Evolutionary conservation across 2,888 invertebrate species (phyloP), one percentile per base, ranked within the genome.

Genomic region (Ophioninae sp.): DNA sequence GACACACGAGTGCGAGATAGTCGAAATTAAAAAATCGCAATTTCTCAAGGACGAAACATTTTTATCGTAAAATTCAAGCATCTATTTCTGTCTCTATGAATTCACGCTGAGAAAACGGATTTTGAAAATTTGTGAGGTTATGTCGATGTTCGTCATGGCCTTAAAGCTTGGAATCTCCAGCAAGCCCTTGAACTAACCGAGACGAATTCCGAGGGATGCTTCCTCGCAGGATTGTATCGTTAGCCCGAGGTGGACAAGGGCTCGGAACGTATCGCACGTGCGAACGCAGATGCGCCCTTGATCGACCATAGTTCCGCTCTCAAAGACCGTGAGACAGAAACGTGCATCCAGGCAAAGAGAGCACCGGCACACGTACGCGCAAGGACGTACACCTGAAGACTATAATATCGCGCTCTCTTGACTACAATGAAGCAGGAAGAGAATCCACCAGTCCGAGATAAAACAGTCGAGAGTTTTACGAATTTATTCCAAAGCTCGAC

Each of bases 181-280:
- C 23, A 7, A 17, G 65, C 37, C n/a, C 73, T 69, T 56, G 44
- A 65, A 80, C n/a, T 22, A 3, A 71, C 69, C 77, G 69, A 64
- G 72, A 80, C 76, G 59, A 83, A 80, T 74, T 64, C 83, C 23
- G 73, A 51, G 67, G 82, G 59, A 74, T 78, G 75, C 75, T 85
- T 83, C 78, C 72, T 73, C 81, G 85, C 63, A 73, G 73, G 80
- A 80, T 80, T 80, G 80, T 64, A 72, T 64, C 64, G 58, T 30
- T 51, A 30, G 41, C 63, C 20, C 9, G n/a, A 37, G 37, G 63
- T 10, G 13, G 6, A 13, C 3, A 17, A 44, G n/a, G 23, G 65
- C 39, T 30, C 23, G 13, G 22, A 9, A 23, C 7, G 39, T 72
- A n/a, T 10, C 44, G 44, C 44, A 44, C 44, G 10, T 13, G 44